phyloP scores from a whole-genome alignment of 2,797 vertebrate species.

The Fundulus diaphanus region DNA sequence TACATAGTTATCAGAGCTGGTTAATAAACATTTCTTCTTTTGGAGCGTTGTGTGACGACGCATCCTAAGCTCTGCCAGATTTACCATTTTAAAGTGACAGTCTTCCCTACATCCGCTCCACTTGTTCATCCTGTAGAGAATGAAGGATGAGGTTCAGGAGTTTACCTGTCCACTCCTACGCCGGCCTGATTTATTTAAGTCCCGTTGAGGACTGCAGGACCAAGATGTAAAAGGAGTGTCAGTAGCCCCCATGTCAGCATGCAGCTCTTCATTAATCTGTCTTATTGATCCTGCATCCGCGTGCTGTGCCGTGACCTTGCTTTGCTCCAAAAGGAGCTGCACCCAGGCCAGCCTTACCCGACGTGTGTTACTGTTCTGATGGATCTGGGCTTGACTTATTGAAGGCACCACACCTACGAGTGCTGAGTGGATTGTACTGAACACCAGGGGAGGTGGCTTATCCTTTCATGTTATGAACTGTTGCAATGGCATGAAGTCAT shows the following conservation, averaged over 20 bases:
- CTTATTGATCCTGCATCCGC: slow-evolving; percentile 73
- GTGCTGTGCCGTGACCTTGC: slow-evolving; percentile 68
- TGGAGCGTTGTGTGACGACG: neutral
- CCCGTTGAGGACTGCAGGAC: slow-evolving; percentile 46
- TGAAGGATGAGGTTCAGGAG: slow-evolving; percentile 48
- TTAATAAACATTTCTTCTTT: neutral
- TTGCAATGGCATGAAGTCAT: slow-evolving; percentile 14
- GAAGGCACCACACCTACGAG: slow-evolving; percentile 25
- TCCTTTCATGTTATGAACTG: slow-evolving; percentile 24
- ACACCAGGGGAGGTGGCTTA: slow-evolving; percentile 15
- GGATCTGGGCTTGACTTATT: slow-evolving; percentile 55
- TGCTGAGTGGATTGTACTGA: slow-evolving; percentile 14
- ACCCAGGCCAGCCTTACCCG: slow-evolving; percentile 51
- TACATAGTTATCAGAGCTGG: too few species aligned
- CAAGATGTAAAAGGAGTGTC: slow-evolving; percentile 67
- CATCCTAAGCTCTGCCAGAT: neutral
- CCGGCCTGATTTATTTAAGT: slow-evolving; percentile 58
- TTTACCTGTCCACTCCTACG: slow-evolving; percentile 42
- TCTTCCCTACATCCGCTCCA: slow-evolving; percentile 1
- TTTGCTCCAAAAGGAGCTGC: slow-evolving; percentile 67
- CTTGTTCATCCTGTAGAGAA: slow-evolving; percentile 22
- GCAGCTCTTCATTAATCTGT: slow-evolving; percentile 73
- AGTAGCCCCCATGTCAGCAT: slow-evolving; percentile 73
- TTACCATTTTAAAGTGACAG: slow-evolving; percentile 2
- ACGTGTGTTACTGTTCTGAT: slow-evolving; percentile 59